Conservation (phyloP, 2,888 invertebrate genomes). For the Trichopoda pennipes region DNA sequence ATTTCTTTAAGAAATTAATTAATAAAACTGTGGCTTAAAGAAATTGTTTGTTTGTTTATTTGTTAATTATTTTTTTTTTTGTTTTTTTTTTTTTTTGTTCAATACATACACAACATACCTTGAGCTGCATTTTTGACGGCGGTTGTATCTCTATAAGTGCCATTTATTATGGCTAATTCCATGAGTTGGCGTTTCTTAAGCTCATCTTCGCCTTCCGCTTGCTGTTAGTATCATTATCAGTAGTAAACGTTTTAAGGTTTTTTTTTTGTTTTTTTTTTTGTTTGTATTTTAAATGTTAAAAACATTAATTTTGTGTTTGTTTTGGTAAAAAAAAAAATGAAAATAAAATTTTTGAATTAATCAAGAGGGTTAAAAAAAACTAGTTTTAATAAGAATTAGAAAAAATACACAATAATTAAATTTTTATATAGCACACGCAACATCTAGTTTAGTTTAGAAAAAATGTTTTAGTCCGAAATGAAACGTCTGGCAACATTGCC, state of each 20-base stretch:
- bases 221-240: conserved; percentile 82
- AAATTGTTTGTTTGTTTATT: background rate
- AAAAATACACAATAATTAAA: conserved; percentile 1
- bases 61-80: conserved; percentile 5
- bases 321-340: conserved; percentile 64
- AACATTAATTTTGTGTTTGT: conserved; percentile 57
- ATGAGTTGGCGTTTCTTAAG: conserved; percentile 99
- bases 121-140: conserved; percentile 92
- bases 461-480: too few relatives aligned
- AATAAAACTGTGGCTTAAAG: conserved; percentile 39
- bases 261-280: conserved; percentile 66
- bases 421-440: too few relatives aligned
- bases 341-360: conserved; percentile 62
- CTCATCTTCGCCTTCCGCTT: conserved; percentile 99
- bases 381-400: conserved; percentile 36
- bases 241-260: conserved; percentile 62
- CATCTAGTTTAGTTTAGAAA: background rate
- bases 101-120: conserved; percentile 83
- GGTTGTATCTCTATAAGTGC: conserved; percentile 98
- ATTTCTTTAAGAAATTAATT: conserved; percentile 16
- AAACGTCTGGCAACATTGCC: too few relatives aligned
- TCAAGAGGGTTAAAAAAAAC: conserved; percentile 45
- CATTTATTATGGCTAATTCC: conserved; percentile 99
- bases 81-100: conserved; percentile 27
- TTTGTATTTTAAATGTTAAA: conserved; percentile 41